A percentile compares a stretch with the other conserved stretches of the same genome.
phyloP scores from a whole-genome alignment of 2,797 vertebrate species.

The Macrochelys suwanniensis region DNA sequence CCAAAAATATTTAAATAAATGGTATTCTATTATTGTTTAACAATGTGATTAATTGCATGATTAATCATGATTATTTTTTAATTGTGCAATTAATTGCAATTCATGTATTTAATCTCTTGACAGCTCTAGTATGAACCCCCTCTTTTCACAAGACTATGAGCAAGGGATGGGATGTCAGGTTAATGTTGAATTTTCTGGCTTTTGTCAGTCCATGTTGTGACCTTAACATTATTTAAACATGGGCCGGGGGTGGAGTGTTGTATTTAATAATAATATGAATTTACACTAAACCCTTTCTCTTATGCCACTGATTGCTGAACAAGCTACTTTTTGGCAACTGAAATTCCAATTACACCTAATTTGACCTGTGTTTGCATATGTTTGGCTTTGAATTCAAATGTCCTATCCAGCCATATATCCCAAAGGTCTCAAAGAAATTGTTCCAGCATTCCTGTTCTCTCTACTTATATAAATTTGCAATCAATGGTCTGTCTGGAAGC shows the following conservation, averaged over 20 bases:
- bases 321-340: slow-evolving; percentile 68
- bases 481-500: slow-evolving; percentile 42
- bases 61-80: too few species aligned
- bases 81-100: too few species aligned
- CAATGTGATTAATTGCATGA: too few species aligned
- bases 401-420: slow-evolving; percentile 60
- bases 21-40: too few species aligned
- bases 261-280: slow-evolving; percentile 72
- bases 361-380: slow-evolving; percentile 37
- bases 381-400: slow-evolving; percentile 69
- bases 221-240: slow-evolving; percentile 48
- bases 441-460: slow-evolving; percentile 69
- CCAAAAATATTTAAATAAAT: too few species aligned
- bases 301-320: slow-evolving; percentile 75
- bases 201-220: slow-evolving; percentile 69
- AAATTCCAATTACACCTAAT: slow-evolving; percentile 60
- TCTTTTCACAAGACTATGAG: slow-evolving; percentile 49
- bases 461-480: slow-evolving; percentile 49
- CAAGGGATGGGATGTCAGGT: slow-evolving; percentile 35
- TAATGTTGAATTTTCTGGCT: slow-evolving; percentile 57
- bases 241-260: not conserved
- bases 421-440: slow-evolving; percentile 59
- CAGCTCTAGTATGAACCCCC: not conserved
- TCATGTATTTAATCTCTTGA: too few species aligned
- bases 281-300: slow-evolving; percentile 58